phyloP scores from a whole-genome alignment of 1,140 invertebrate genomes.

The Muscidifurax raptorellus region DNA sequence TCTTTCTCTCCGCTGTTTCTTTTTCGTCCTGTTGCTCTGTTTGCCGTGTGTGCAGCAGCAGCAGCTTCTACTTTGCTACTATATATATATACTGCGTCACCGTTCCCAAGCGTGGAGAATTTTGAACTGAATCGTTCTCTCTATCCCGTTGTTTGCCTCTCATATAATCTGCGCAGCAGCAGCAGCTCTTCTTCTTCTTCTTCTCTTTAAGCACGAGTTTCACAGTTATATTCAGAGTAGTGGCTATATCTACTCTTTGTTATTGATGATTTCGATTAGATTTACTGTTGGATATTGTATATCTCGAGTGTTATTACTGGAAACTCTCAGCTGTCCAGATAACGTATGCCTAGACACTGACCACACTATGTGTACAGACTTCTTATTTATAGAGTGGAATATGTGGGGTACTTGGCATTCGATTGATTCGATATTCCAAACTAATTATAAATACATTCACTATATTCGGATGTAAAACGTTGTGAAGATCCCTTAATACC shows the following conservation, averaged over 20 bases:
- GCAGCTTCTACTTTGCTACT: constrained; percentile 9
- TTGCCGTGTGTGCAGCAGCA: background rate
- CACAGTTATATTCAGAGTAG: background rate
- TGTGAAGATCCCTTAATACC: background rate
- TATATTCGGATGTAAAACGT: background rate
- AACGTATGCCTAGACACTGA: too few relatives aligned
- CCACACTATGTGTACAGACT: too few relatives aligned
- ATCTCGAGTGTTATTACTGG: background rate
- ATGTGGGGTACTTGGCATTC: background rate
- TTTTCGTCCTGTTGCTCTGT: background rate
- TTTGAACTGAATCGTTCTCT: constrained; percentile 6
- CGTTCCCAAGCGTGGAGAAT: background rate
- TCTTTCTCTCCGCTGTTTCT: background rate
- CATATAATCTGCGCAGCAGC: background rate
- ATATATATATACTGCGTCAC: background rate
- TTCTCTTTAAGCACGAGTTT: background rate
- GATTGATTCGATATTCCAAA: background rate
- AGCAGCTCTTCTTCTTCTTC: too few relatives aligned
- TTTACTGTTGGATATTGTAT: background rate
- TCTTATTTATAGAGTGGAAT: background rate
- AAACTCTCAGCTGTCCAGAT: too few relatives aligned
- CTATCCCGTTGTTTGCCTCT: background rate
- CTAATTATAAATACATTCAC: background rate
- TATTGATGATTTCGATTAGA: background rate
- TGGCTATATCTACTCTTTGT: background rate